A percentile compares a stretch with the other conserved stretches of the same genome.
These are phyloP conservation scores for Luscinia megarhynchos DNA, from an alignment of 2,797 vertebrate genomes.

Conservation along the genomic window DNA sequence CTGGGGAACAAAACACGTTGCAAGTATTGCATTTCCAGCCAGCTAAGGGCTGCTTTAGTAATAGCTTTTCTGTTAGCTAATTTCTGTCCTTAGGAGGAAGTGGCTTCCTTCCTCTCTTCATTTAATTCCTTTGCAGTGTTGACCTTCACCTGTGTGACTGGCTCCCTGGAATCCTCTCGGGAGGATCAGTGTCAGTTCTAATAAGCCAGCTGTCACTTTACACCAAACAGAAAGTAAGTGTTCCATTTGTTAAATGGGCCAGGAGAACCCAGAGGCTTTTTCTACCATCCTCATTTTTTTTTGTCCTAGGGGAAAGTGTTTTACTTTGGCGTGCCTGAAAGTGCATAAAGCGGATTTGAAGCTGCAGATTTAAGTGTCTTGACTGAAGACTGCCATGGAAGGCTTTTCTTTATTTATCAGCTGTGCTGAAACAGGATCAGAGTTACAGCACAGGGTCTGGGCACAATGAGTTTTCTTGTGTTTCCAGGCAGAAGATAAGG, in stretches of 20 bases:
- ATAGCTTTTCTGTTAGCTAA: background rate
- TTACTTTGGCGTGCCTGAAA: slow-evolving; percentile 2
- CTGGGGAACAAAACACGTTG: background rate
- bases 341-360: background rate
- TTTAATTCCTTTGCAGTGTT: slow-evolving; percentile 58
- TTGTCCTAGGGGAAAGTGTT: background rate
- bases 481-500: slow-evolving; percentile 10
- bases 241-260: slow-evolving; percentile 69
- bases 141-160: slow-evolving; percentile 65
- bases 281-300: background rate
- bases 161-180: slow-evolving; percentile 65
- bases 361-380: slow-evolving; percentile 18
- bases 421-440: background rate
- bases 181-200: slow-evolving; percentile 74
- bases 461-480: background rate
- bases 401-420: slow-evolving; percentile 33
- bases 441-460: background rate
- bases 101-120: slow-evolving; percentile 24
- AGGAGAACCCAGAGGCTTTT: background rate
- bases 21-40: background rate
- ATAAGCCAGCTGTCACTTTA: slow-evolving; percentile 76
- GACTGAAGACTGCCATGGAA: slow-evolving; percentile 28
- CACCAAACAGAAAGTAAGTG: slow-evolving; percentile 61
- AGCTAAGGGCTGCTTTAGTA: fast-evolving
- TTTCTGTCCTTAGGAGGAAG: slow-evolving; percentile 29